Evolutionary conservation across 2,113 vertebrate species (phyloP).

Genomic region (Gallinago paraguaiae): DNA sequence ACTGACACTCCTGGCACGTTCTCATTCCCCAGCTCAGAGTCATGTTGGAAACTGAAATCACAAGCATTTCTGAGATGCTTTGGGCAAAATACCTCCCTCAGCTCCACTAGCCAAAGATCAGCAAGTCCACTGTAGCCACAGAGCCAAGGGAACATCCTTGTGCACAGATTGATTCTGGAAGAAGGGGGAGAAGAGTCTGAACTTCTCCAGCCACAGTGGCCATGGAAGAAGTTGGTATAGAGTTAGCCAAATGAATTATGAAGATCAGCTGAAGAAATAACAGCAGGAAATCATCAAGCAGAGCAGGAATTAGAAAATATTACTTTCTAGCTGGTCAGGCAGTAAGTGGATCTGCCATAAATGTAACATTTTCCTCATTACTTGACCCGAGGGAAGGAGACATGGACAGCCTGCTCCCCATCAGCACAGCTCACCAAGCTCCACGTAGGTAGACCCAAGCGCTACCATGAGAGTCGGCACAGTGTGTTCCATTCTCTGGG

Average conservation of each 20-base stretch:
- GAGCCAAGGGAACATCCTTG: background rate
- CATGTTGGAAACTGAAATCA: constrained; percentile 39
- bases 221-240: background rate
- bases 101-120: background rate
- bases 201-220: background rate
- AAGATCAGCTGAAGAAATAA: background rate
- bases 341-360: constrained; percentile 3
- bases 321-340: background rate
- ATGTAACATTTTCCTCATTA: background rate
- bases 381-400: background rate
- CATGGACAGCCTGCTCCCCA: background rate
- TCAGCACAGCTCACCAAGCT: background rate
- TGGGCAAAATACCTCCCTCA: constrained; percentile 42
- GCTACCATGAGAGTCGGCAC: accelerated
- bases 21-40: constrained; percentile 24
- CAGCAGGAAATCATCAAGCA: constrained; percentile 31
- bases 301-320: constrained; percentile 4
- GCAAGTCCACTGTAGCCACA: background rate
- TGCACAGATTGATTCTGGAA: background rate
- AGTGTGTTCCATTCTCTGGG: background rate
- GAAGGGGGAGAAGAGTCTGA: background rate
- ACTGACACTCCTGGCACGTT: constrained; percentile 66
- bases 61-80: constrained; percentile 65
- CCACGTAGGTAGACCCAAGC: accelerated
- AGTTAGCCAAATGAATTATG: background rate